Evolutionary conservation across 2,797 vertebrate genomes (phyloP), one percentile per base, ranked within the genome.

Genomic region (Poecilia wingei): DNA sequence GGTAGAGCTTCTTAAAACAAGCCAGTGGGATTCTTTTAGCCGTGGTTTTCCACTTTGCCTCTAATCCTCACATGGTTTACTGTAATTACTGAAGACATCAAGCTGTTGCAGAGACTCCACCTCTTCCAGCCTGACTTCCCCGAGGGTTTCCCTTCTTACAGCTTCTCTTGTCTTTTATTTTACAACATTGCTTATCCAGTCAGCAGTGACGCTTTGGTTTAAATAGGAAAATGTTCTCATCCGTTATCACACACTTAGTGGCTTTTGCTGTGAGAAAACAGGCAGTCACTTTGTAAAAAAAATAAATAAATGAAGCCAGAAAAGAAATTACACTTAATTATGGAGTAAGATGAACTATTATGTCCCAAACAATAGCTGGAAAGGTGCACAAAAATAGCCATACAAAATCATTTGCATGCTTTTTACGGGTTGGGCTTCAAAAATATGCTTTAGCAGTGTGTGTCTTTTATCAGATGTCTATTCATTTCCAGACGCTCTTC

Each of bases 41-140:
- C 66, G 75, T 43, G 55, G 74, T 85, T 81, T 72, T 66, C 57
- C 18, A 81, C 75, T 16, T 39, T 74, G 76, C 57, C 83, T 83
- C 74, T 92, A 94, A 93, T 94, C 92, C 88, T 70, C 43, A 28
- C 28, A 33, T 82, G 82, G 85, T 91, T 94, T 87, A 88, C 88
- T 84, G 84, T 94, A 93, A 94, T 93, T 89, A 92, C 91, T 36
- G 76, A 72, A 77, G 93, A 92, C 94, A 86, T 83, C 82, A 77
- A 78, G 78, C 89, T 83, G 73, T 82, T 84, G 74, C 75, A 82
- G 72, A 25, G 72, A 86, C 88, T 82, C 76, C 75, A 78, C 85
- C 69, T 86, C 75, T 70, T 71, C 31, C 72, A 77, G 39, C 51
- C 75, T 49, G n/a, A 51, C 47, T 45, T 43, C 1, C 4, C 28